Base-by-base conservation (phyloP, 1,140 invertebrate species). In the Idris sp. region DNA sequence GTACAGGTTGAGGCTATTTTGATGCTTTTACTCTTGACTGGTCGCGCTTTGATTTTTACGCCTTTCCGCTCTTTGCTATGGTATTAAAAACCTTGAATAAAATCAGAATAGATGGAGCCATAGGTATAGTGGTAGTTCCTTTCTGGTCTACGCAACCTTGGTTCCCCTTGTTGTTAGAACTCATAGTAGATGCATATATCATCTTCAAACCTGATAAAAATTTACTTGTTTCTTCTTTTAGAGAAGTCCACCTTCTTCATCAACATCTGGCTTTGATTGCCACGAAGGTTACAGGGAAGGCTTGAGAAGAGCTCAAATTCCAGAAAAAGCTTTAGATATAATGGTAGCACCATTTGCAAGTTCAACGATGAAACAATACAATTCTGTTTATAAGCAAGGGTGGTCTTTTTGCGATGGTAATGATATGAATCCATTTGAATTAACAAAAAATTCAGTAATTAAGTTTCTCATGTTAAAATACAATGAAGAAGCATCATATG, bases 11-110 rank as follows among this genome's bases (percentile, higher is more conserved):
- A n/a, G 10, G 30, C 38, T 5, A 26, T 51, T n/a, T n/a, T 6
- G 59, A 64, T 15, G 30, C 46, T 6, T 53, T 64, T 43, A 41
- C 59, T 8, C 9, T 64, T n/a, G 25, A 53, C 11, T 64, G 59
- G 48, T 28, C 38, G 10, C 14, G 15, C 11, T 53, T 9, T 18
- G 19, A 13, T 8, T 51, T 53, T 26, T 64, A 64, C 38, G 61
- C 61, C 1, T 65, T 65, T 44, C 61, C 61, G 0, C 48, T 49
- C 1, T 65, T 65, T 26, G 31, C 46, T 1, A 15, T 64, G 28
- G 44, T 64, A 13, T 26, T 64, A 8, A 13, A 14, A 59, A 15
- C 11, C 0, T 49, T 61, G 19, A 19, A 40, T 10, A 61, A 61
- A n/a, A 49, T 61, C 0, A 61, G n/a, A 40, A 6, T 13, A 30